phyloP scores from a whole-genome alignment of 2,797 vertebrate species.

The Sebastes reedi region DNA sequence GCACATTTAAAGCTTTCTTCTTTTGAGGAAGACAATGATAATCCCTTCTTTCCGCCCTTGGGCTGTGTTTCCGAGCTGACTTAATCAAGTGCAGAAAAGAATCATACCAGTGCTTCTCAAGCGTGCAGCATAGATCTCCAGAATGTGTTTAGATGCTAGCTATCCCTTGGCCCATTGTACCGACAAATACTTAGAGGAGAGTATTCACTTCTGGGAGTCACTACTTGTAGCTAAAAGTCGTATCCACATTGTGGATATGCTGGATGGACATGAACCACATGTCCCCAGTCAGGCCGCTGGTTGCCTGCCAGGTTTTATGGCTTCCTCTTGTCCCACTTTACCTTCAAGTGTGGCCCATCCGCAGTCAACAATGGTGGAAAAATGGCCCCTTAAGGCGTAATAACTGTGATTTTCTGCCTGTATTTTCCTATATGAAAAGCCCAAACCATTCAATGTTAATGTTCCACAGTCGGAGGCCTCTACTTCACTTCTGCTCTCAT shows the following conservation, averaged over 20 bases:
- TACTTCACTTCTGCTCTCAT: neutral
- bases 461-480: neutral
- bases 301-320: slow-evolving; percentile 10
- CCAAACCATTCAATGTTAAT: neutral
- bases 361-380: neutral
- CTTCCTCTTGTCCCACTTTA: slow-evolving; percentile 13
- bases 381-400: neutral
- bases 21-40: slow-evolving; percentile 35
- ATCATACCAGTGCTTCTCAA: slow-evolving; percentile 11
- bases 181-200: neutral
- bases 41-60: slow-evolving; percentile 24
- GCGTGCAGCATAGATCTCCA: slow-evolving; percentile 12
- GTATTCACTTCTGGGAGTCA: neutral
- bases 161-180: neutral
- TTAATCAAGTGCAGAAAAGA: slow-evolving; percentile 41
- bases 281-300: neutral
- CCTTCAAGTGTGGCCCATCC: neutral
- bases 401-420: slow-evolving; percentile 4
- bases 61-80: slow-evolving; percentile 41
- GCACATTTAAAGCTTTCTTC: slow-evolving; percentile 48
- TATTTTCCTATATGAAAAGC: slow-evolving; percentile 2
- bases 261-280: neutral
- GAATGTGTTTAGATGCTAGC: slow-evolving; percentile 24
- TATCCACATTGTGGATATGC: neutral
- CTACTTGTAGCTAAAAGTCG: neutral